Base-by-base conservation (phyloP, 2,113 vertebrate genomes). In the Anarhynchus alexandrinus region DNA sequence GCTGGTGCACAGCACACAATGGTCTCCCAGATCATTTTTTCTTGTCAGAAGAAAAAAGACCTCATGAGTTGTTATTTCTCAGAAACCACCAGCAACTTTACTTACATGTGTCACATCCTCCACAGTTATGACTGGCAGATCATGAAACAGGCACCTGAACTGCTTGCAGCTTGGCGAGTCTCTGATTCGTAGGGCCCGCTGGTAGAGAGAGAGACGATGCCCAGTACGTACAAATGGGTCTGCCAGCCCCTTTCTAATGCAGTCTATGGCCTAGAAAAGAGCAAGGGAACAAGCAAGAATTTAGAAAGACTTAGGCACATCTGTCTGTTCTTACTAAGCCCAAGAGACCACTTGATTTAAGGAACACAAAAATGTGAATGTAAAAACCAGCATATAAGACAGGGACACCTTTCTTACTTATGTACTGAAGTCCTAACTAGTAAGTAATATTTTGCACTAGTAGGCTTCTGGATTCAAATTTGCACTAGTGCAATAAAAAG, bases 91-190 rank as follows among this genome's bases (percentile, higher is more conserved):
- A 10, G 59, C 43, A 15, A 6, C 47, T 52, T 43, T 26, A 96
- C 99, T 97, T 67, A 99, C 99, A 5, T 99, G 99, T n/a, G 92
- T 96, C 18, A 99, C 99, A 12, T 99, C 99, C 15, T 98, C 90
- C 81, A 99, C 97, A 2, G 97, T 9, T 11, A 99, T 17, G 23
- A 96, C 73, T 4, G 99, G 99, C 66, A 99, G 97, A 51, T 98
- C 97, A 16, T 76, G 76, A 4, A 99, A 94, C 79, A 98, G 98
- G 26, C 89, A 94, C 5, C 77, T 94, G 82, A 98, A 96, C 65
- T 98, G 98, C 94, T 93, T 98, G 93, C 98, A 98, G 91, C 98
- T 98, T 0, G 99, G 97, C 0, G 99, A 99, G 66, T 99, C 99
- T 40, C 97, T 95, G 97, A 99, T 99, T 59, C 99, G 97, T 27